Evolutionary conservation across 2,888 invertebrate genomes (phyloP), one percentile per base, ranked within the genome.

Genomic region (Pachydiplax longipennis): DNA sequence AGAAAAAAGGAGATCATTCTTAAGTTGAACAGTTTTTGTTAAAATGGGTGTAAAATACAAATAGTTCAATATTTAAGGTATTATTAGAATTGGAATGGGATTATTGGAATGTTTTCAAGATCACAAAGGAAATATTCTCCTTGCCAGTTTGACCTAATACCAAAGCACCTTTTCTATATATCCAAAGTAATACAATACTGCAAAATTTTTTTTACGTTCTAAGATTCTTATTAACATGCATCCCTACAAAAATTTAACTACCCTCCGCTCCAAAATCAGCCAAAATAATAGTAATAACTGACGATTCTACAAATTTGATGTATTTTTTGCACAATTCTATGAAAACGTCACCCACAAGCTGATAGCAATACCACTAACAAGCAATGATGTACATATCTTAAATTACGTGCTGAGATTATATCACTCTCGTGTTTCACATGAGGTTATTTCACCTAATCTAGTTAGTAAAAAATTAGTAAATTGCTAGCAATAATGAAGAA

Each of bases 381-480:
- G 73, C 73, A 65, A 61, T 37, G 87, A 87, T 61, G 61, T 87
- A n/a, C 18, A 58, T 61, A 37, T 61, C 37, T 61, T 87, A 87
- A 87, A 87, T 61, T 61, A 87, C 40, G 61, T 61, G 87, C 61
- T 65, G 87, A 31, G 61, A 61, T 58, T 87, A 87, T 48, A 83
- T 61, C 61, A 65, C 61, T 87, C 87, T 13, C n/a, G 87, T 87
- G 37, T 61, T 61, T 87, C 5, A 61, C 25, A 37, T 65, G 37
- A 87, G 61, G 61, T 37, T 18, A 35, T 87, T 61, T 65, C 37
- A 31, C 15, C 87, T 87, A 61, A 22, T 87, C 87, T 87, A 87
- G 37, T 61, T 61, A 61, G 61, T 87, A 65, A 87, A 61, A 65
- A 61, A 87, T 37, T 73, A 87, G 61, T 10, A 81, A 87, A 87